Percentiles rank a stretch among this genome's conserved stretches.
phyloP scores from a whole-genome alignment of 1,140 invertebrate species.

The Anastrepha ludens region DNA sequence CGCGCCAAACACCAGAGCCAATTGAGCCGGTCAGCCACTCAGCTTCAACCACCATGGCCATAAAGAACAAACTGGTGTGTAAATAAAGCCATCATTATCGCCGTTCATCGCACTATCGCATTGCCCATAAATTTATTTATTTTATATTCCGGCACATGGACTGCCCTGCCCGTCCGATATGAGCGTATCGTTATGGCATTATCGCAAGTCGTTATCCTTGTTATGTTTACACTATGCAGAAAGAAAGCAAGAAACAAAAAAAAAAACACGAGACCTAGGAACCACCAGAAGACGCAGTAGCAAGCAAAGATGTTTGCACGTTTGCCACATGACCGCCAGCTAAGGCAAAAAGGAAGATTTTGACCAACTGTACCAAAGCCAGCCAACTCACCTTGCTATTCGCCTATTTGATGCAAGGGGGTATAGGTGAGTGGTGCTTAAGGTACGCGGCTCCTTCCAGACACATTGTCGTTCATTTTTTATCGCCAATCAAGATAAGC shows the following conservation, averaged over 20 bases:
- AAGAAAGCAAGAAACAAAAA: not conserved
- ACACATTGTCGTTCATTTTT: slow-evolving; percentile 36
- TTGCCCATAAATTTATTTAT: slow-evolving; percentile 49
- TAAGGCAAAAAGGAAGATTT: no score
- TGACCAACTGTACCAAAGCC: no score
- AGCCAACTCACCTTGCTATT: not conserved
- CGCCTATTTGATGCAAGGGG: not conserved
- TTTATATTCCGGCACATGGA: slow-evolving; percentile 41
- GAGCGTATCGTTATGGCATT: slow-evolving; percentile 39
- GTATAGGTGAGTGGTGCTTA: not conserved
- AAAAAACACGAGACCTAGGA: not conserved
- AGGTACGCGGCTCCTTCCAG: not conserved
- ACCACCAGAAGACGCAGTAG: not conserved
- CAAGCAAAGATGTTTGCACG: not conserved
- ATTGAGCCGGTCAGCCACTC: not conserved
- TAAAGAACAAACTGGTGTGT: slow-evolving; percentile 36
- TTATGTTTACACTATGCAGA: slow-evolving; percentile 35
- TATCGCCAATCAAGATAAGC: slow-evolving; percentile 52
- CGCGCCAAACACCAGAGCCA: not conserved
- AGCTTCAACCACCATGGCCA: not conserved
- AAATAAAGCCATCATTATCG: slow-evolving; percentile 51
- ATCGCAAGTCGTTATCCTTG: slow-evolving; percentile 39
- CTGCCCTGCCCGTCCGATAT: not conserved
- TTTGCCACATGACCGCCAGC: no score
- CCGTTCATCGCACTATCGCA: slow-evolving; percentile 39